These are phyloP conservation scores for Pterois miles DNA, from an alignment of 2,797 vertebrate genomes.

Conservation along the genomic window DNA sequence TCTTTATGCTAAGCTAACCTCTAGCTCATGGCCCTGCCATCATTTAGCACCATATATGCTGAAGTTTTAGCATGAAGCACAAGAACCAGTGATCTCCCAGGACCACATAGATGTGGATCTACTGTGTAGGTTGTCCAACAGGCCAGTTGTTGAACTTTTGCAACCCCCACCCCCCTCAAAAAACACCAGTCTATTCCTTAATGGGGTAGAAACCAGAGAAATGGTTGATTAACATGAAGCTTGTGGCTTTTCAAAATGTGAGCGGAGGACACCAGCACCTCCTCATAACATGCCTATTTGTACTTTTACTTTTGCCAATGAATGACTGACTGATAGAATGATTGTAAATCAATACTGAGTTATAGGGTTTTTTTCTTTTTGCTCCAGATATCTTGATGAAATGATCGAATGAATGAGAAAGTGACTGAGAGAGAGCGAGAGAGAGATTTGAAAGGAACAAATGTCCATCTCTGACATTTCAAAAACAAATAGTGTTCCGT, in stretches of 20 bases:
- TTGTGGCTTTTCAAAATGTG: conserved; percentile 60
- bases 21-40: background rate
- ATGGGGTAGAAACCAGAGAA: conserved; percentile 28
- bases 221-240: conserved; percentile 43
- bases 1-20: background rate
- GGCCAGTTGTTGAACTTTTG: background rate
- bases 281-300: conserved; percentile 61
- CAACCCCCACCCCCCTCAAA: background rate
- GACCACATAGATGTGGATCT: background rate
- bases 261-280: conserved; percentile 64
- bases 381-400: conserved; percentile 55
- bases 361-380: conserved; percentile 21
- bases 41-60: background rate
- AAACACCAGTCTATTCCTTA: background rate
- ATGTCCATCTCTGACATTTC: conserved; percentile 57
- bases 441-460: conserved; percentile 44
- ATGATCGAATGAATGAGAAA: conserved; percentile 55
- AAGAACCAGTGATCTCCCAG: background rate
- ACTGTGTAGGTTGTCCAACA: conserved; percentile 21
- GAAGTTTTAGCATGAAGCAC: conserved; percentile 11
- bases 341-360: conserved; percentile 63
- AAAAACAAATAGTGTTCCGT: conserved; percentile 61
- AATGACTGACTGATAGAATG: conserved; percentile 68
- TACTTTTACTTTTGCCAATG: conserved; percentile 73
- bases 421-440: conserved; percentile 6